Percentiles rank a stretch among this genome's conserved stretches.
Conservation (phyloP, 2,888 invertebrate species). For the Orthosia gracilis region DNA sequence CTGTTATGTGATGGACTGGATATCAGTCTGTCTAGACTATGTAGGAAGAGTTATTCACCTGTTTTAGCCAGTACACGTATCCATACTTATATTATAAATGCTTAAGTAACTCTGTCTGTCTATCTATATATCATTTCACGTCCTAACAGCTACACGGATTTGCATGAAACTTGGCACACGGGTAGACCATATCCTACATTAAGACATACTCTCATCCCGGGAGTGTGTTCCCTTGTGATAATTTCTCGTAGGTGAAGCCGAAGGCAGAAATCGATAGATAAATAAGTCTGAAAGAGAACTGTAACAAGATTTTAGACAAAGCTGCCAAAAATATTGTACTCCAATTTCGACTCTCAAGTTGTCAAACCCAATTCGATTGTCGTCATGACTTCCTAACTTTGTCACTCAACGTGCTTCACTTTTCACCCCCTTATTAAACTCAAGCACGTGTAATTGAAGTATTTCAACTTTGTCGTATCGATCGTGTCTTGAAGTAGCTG, state of each 20-base stretch:
- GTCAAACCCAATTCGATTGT: background rate
- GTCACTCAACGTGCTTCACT: background rate
- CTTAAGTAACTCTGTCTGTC: too few relatives aligned
- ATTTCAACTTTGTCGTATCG: conserved; percentile 30
- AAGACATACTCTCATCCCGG: too few relatives aligned
- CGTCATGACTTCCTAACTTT: background rate
- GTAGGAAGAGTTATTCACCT: background rate
- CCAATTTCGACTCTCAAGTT: background rate
- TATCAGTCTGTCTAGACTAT: background rate
- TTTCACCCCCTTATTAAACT: conserved; percentile 18
- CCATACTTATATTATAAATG: too few relatives aligned
- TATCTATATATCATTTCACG: too few relatives aligned
- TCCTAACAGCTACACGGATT: too few relatives aligned
- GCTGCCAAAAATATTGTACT: background rate
- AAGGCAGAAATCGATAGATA: too few relatives aligned
- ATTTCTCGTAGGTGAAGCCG: too few relatives aligned
- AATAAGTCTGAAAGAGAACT: background rate
- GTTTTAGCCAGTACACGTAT: too few relatives aligned
- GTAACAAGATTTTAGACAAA: background rate
- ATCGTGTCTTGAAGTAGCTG: conserved; percentile 34
- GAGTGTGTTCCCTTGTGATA: too few relatives aligned
- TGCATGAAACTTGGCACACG: too few relatives aligned
- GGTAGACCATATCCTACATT: too few relatives aligned
- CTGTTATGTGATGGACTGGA: conserved; percentile 2
- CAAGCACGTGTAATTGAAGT: conserved; percentile 41